Percentiles rank a stretch among this genome's conserved stretches.
Evolutionary conservation across 1,140 invertebrate species (phyloP).

Genomic region (Delia radicum): DNA sequence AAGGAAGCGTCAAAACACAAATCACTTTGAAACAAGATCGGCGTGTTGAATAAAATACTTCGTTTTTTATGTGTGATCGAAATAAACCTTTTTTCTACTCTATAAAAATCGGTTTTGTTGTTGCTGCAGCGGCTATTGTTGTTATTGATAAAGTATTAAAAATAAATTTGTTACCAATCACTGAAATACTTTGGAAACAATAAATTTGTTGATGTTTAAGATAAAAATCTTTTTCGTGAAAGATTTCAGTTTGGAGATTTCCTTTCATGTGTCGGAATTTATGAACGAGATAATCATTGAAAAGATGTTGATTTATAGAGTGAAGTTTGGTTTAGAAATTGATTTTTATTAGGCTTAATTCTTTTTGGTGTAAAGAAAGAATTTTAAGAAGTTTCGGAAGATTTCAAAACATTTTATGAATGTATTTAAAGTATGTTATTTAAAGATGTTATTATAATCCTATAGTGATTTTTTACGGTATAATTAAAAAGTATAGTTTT

Average conservation of each 20-base stretch:
- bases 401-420: no score
- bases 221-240: background rate
- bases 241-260: no score
- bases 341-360: background rate
- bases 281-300: background rate
- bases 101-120: background rate
- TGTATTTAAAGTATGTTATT: no score
- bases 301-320: background rate
- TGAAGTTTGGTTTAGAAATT: no score
- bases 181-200: background rate
- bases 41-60: background rate
- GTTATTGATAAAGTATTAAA: background rate
- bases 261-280: background rate
- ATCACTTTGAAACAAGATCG: slow-evolving; percentile 4
- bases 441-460: background rate
- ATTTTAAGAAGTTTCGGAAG: background rate
- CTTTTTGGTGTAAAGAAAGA: background rate
- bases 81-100: background rate
- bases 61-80: background rate
- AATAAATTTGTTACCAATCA: slow-evolving; percentile 15
- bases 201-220: slow-evolving; percentile 1
- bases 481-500: no score
- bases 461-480: no score
- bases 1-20: slow-evolving; percentile 17
- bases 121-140: background rate